Base-by-base conservation (phyloP, 2,888 invertebrate species). In the Heliconius ismenius region DNA sequence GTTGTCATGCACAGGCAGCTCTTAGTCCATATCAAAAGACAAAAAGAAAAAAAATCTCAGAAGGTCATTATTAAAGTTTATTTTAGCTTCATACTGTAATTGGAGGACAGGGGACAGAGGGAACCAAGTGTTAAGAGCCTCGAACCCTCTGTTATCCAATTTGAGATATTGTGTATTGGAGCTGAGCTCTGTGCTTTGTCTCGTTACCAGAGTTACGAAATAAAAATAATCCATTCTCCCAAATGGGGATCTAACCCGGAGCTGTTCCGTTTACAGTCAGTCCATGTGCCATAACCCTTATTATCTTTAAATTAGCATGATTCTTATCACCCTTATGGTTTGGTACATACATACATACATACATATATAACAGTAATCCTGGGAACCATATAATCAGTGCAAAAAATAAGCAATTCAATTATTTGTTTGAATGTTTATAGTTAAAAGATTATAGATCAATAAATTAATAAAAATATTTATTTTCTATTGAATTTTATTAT, bases 331-430 rank as follows among this genome's bases (percentile, higher is more conserved):
- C 49, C 49, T 28, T 32, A n/a, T 28, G 69, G 26, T 69, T 18
- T 7, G n/a, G 4, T 26, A 28, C 26, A 13, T 21, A 54, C 28
- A 54, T 21, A 32, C 58, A 21, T 26, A 28, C 26, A 13, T 21
- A 54, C 28, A 54, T 21, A 32, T n/a, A 21, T 24, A 28, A 4
- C 21, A 9, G 11, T 10, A 18, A 68, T 3, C 18, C n/a, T n/a
- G 13, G 36, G 4, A n/a, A n/a, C 11, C 4, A 21, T 65, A 65
- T 28, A 28, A 28, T 32, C 28, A 32, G 28, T 32, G 28, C 2
- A n/a, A 13, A n/a, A n/a, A 36, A 39, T 65, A 65, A 65, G n/a
- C n/a, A 65, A 64, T 65, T 65, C 11, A 26, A 26, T 62, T 39
- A 65, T 65, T 36, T 21, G 64, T 49, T 49, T 49, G 7, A 49